Evolutionary conservation across 2,888 invertebrate genomes (phyloP), one percentile per base, ranked within the genome.

Genomic region (Drosophila nigricruria): DNA sequence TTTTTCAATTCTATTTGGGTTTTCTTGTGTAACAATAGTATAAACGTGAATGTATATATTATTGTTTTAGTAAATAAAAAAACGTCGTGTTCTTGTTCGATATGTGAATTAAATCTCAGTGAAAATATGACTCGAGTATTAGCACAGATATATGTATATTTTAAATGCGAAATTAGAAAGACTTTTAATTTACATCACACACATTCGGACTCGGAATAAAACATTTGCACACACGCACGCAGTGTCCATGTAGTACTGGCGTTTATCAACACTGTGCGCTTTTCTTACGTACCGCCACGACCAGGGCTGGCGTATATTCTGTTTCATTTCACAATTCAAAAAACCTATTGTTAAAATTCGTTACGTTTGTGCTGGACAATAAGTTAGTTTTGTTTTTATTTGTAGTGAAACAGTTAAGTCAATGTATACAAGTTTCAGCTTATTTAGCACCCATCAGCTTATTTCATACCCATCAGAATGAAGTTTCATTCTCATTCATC

Each of bases 1-100:
- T 64, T 70, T 65, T 54, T 23, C n/a, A 45, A 64, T 71, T 70
- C 70, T 66, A 60, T 63, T 58, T 52, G 42, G 63, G 20, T 36
- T 67, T 69, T 78, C 79, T 73, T 79, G 86, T 86, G 87, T 87
- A 87, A 85, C 80, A 81, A 79, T 63, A 65, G 47, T 65, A 78
- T 32, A 67, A 75, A 80, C 68, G 74, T 78, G 72, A 73, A 50
- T 70, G 72, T 77, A 56, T 53, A 32, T 64, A 18, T 27, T 67
- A 67, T 63, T 66, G 42, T 57, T 49, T 18, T 8, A 32, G 52
- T 42, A 45, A 38, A 20, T 32, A 65, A 65, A 58, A 53, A 50
- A 62, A 63, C 58, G 64, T 60, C 25, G 58, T 64, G 66, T 69
- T 69, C 50, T 52, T 47, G 36, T 47, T 58, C 56, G 36, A 23